Base-by-base conservation (phyloP, 2,113 vertebrate species). In the Oxygymnocypris stewartii region DNA sequence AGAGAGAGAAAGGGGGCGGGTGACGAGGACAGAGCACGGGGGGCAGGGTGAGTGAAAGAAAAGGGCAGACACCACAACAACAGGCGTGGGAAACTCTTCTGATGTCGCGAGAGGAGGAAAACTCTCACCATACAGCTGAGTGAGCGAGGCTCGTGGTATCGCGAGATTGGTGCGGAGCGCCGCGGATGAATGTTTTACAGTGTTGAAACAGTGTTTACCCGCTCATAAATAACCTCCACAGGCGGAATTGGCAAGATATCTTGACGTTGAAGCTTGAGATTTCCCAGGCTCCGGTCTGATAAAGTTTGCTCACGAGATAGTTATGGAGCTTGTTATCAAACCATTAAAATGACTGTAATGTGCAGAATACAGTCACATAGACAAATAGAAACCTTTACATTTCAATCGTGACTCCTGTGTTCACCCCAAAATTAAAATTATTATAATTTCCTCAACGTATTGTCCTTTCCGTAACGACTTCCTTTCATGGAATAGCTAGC, bases 61-160 rank as follows among this genome's bases (percentile, higher is more conserved):
- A 90, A 94, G 93, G 93, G 94, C 93, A 95, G 94, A 94, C 95
- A 93, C 94, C 94, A 95, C 93, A 96, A 95, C 94, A 96, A 95
- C 94, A 95, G 95, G 95, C 95, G 95, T 96, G 95, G 95, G 95
- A 95, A 95, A 95, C 94, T 94, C 95, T 92, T 4, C 10, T 90
- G 88, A 81, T 92, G 91, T 16, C 94, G 94, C 94, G 94, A 95
- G 93, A 90, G 0, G 86, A 85, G 88, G 89, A 95, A 95, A 95
- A 95, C 94, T 95, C 95, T 95, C 95, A 95, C 93, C 93, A 94
- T 95, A 94, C 93, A 92, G 88, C 40, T 91, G 87, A 91, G 89
- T 92, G 87, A 92, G 90, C 80, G 74, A 86, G 75, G 89, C 87
- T 71, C 87, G 28, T 54, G 7, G 6, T 92, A 63, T 95, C 95